Conservation (phyloP, 2,888 invertebrate species). For the Torymus aiolomorphi region DNA sequence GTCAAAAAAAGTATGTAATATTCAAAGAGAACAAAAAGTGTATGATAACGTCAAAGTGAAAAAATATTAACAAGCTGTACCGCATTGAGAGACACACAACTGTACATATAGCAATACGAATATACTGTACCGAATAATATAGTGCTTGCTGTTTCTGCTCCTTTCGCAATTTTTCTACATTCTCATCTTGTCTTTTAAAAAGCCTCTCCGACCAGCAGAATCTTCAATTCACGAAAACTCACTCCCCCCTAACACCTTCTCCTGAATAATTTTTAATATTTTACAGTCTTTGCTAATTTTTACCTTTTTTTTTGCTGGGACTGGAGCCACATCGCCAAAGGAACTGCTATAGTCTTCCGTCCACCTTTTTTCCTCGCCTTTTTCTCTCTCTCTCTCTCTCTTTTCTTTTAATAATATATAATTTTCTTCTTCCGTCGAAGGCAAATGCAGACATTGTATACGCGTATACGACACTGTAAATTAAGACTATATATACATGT, state of each 20-base stretch:
- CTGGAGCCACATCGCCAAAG: not conserved
- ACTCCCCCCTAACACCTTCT: no score
- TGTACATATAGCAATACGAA: not conserved
- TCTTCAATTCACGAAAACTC: no score
- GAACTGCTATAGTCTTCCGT: not conserved
- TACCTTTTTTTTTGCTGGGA: not conserved
- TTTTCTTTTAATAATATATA: slow-evolving; percentile 12
- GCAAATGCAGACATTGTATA: not conserved
- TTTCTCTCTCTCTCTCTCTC: not conserved
- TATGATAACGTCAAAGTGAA: slow-evolving; percentile 51
- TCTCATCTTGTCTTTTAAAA: slow-evolving; percentile 21
- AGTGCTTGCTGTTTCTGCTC: slow-evolving; percentile 6
- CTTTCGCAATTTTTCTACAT: slow-evolving; percentile 34
- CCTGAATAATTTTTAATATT: no score
- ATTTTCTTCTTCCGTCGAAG: not conserved
- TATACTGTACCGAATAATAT: not conserved
- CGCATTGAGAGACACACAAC: not conserved
- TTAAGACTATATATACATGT: not conserved
- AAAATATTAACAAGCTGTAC: slow-evolving; percentile 12
- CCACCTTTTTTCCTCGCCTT: no score
- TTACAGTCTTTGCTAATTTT: no score
- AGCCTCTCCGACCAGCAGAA: not conserved
- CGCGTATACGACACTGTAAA: not conserved
- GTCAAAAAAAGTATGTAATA: not conserved
- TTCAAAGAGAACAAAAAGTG: not conserved